A percentile compares a stretch with the other conserved stretches of the same genome.
Conservation (phyloP, 2,888 invertebrate genomes). For the Drosophila melanosoma region DNA sequence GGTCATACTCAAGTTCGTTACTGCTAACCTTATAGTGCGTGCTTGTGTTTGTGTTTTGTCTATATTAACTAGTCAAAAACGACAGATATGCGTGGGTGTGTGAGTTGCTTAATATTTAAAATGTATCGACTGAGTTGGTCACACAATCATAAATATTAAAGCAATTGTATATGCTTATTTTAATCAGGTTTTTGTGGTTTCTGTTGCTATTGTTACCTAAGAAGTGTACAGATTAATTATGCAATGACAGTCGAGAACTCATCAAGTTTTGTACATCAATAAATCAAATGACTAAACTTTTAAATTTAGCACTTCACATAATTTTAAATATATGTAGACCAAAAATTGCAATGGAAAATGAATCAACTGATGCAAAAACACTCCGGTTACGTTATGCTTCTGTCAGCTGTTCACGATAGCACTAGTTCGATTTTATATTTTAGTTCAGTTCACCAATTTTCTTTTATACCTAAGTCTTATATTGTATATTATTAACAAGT, state of each 20-base stretch:
- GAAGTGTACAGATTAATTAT: constrained; percentile 13
- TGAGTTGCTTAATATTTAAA: constrained; percentile 20
- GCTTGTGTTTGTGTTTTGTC: neutral
- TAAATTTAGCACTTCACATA: constrained; percentile 47
- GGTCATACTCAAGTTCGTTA: constrained; percentile 26
- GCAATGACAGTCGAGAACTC: constrained; percentile 13
- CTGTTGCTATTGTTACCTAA: constrained; percentile 40
- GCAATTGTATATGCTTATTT: constrained; percentile 1
- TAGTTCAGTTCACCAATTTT: constrained; percentile 10
- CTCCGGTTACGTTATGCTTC: constrained; percentile 37
- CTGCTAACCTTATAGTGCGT: neutral
- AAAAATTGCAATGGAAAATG: constrained; percentile 48
- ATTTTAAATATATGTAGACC: constrained; percentile 35
- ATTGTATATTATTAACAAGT: neutral
- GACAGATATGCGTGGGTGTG: neutral
- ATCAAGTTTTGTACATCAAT: constrained; percentile 24
- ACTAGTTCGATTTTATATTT: constrained; percentile 16
- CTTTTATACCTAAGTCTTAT: neutral
- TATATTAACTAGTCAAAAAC: neutral
- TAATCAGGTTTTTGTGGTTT: constrained; percentile 1
- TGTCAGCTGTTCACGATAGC: constrained; percentile 44
- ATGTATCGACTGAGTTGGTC: constrained; percentile 25
- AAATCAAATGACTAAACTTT: constrained; percentile 28
- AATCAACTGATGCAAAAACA: constrained; percentile 43
- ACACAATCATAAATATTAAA: neutral